Conservation (phyloP, 2,888 invertebrate genomes). For the Biston betularia region DNA sequence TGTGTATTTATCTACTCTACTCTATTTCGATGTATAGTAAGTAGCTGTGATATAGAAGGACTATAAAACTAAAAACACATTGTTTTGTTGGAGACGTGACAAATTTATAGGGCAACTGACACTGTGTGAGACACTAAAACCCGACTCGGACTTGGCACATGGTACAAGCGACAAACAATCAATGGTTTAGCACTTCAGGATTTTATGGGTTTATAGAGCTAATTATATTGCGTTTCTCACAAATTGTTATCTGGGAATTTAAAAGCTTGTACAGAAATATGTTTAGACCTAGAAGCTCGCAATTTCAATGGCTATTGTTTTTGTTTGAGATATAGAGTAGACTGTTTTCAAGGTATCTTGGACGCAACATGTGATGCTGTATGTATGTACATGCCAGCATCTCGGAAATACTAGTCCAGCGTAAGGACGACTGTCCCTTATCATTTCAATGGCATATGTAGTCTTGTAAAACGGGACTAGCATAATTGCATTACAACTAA, state of each 20-base stretch:
- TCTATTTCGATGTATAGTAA: constrained; percentile 16
- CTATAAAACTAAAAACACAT: constrained; percentile 36
- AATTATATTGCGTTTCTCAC: constrained; percentile 4
- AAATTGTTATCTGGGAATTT: constrained; percentile 2
- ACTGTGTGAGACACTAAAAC: constrained; percentile 20
- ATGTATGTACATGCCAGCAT: no score
- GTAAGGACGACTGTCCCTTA: no score
- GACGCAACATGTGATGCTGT: no score
- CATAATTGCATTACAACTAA: no score
- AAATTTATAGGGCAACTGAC: constrained; percentile 30
- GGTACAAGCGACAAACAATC: constrained; percentile 21
- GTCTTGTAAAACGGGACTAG: background rate
- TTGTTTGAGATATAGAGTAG: no score
- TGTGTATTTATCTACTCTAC: background rate
- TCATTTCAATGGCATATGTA: no score
- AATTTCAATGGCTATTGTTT: no score
- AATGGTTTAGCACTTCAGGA: constrained; percentile 16
- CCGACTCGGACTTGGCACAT: constrained; percentile 29
- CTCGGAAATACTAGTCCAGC: no score
- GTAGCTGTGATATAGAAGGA: constrained; percentile 7
- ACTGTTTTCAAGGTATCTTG: no score
- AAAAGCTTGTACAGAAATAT: background rate
- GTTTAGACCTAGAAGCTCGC: no score
- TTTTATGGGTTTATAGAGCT: constrained; percentile 12
- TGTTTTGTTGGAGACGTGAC: constrained; percentile 52